Base-by-base conservation (phyloP, 2,888 invertebrate genomes). In the Drosophila nr. perissopoda region DNA sequence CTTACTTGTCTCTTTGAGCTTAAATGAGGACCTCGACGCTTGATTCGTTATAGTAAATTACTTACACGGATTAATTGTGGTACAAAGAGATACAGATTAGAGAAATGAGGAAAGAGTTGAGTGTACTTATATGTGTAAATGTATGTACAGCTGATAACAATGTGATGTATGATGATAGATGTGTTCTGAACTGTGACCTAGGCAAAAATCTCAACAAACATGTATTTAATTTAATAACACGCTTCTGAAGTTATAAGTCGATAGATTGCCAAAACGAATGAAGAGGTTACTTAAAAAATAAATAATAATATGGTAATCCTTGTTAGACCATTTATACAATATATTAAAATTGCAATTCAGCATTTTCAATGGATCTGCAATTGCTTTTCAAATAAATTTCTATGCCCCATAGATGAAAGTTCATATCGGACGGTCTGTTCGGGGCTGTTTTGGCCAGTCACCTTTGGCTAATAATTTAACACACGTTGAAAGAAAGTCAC, bases 21-120 rank as follows among this genome's bases (percentile, higher is more conserved):
- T 86, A 91, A 77, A 91, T 91, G 61, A 91, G 91, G 67, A 91
- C 82, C 82, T 91, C 91, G 78, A 85, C 82, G 74, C 85, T 90
- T 53, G 91, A 85, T 76, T 85, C 86, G 73, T 89, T 91, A 74
- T 90, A 81, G 66, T 70, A 77, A 69, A 91, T 91, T 89, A 91
- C 91, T 91, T 91, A 89, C 82, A 82, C 74, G 62, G 70, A 70
- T 69, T 27, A 49, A 59, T 62, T 60, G 63, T 53, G 66, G 68
- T 63, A 69, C 68, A 78, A 69, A 74, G 77, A 82, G 69, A 70
- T 68, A 62, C 49, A 66, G 65, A 70, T 74, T 57, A 62, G 59
- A 51, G 34, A 70, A 78, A 70, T 70, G 66, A 49, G 62, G 40
- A 63, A 21, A 63, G 42, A 74, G 60, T 79, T 75, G 54, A 63